Percentiles rank a stretch among this genome's conserved stretches.
Conservation (phyloP, 2,888 invertebrate species). For the Pachycephus smyrnensis region DNA sequence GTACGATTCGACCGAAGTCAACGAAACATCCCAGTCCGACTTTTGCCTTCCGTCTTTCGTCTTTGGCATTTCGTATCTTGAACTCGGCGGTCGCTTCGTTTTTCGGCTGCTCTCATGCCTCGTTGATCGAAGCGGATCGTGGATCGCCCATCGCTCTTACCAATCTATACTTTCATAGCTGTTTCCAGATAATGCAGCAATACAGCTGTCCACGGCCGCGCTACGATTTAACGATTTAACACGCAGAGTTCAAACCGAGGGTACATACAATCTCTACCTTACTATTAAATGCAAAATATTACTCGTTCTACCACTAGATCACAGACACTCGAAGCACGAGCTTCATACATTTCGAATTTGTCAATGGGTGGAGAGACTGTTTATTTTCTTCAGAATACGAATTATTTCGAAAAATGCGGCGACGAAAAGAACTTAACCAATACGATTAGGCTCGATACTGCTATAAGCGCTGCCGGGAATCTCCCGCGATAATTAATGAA, state of each 20-base stretch:
- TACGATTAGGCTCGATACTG: conserved; percentile 34
- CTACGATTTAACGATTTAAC: too few species aligned
- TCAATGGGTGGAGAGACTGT: conserved; percentile 34
- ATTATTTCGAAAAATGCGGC: conserved; percentile 20
- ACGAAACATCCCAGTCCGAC: too few species aligned
- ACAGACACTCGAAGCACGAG: conserved; percentile 28
- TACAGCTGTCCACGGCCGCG: too few species aligned
- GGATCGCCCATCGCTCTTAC: too few species aligned
- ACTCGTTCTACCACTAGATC: conserved; percentile 29
- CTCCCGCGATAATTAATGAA: not conserved
- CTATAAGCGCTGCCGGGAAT: conserved; percentile 39
- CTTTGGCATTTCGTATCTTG: not conserved
- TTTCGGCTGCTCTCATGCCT: not conserved
- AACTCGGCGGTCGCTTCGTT: not conserved
- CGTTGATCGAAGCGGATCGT: too few species aligned
- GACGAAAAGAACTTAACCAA: conserved; percentile 33
- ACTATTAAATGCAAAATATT: conserved; percentile 22
- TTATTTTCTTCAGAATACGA: conserved; percentile 18
- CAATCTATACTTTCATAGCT: too few species aligned
- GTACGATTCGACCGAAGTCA: too few species aligned
- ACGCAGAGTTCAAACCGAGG: too few species aligned
- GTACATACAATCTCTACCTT: conserved; percentile 3
- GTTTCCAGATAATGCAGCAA: too few species aligned
- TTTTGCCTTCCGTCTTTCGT: too few species aligned
- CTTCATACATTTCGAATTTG: conserved; percentile 47